phyloP scores from a whole-genome alignment of 2,888 invertebrate genomes.

The Tryphoninae sp. region DNA sequence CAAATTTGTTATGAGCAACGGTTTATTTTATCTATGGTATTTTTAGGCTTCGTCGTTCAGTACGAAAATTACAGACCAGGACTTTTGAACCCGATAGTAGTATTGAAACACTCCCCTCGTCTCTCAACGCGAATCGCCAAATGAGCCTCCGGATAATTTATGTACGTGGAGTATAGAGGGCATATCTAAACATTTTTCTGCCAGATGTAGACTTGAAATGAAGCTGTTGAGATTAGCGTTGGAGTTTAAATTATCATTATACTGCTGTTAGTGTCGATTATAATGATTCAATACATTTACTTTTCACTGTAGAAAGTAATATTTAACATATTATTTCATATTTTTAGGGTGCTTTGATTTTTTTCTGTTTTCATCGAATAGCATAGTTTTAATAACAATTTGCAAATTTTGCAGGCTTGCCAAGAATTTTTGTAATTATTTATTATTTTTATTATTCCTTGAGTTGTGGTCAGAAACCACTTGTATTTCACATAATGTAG shows the following conservation, averaged over 20 bases:
- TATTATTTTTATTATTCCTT: constrained; percentile 6
- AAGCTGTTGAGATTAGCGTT: not conserved
- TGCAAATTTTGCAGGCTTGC: not conserved
- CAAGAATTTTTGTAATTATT: not conserved
- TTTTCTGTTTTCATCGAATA: not conserved
- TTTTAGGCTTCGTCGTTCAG: constrained; percentile 44
- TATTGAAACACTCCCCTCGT: constrained; percentile 38
- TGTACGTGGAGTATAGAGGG: constrained; percentile 36
- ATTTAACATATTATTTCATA: not conserved
- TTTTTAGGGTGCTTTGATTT: not conserved
- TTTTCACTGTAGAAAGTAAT: not conserved
- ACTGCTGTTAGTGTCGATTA: not conserved
- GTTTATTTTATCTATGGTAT: constrained; percentile 21
- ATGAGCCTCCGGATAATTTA: constrained; percentile 28
- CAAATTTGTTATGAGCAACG: constrained; percentile 59
- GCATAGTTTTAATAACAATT: not conserved
- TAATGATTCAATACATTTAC: not conserved
- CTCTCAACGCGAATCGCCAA: constrained; percentile 33
- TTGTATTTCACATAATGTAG: constrained; percentile 1
- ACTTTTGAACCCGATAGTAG: constrained; percentile 52
- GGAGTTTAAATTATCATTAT: not conserved
- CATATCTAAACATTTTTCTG: constrained; percentile 2
- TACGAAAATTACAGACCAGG: constrained; percentile 41
- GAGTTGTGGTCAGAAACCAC: constrained; percentile 13
- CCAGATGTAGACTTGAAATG: not conserved